phyloP scores from a whole-genome alignment of 2,888 invertebrate species.

The Gortyna flavago region DNA sequence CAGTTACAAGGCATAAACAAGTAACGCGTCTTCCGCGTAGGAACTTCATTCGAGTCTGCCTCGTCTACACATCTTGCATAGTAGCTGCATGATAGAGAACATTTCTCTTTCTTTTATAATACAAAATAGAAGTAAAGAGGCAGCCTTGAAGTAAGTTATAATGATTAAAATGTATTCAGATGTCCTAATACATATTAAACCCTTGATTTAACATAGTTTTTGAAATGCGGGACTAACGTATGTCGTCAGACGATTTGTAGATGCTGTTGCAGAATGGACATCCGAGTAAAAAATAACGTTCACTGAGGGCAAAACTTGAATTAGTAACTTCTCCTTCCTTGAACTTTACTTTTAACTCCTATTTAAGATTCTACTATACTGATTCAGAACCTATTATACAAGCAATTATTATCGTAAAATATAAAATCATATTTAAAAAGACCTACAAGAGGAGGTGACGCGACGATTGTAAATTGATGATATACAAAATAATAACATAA shows the following conservation, averaged over 20 bases:
- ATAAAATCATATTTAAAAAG: constrained; percentile 1
- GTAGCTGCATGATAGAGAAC: neutral
- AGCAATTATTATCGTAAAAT: neutral
- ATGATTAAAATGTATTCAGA: neutral
- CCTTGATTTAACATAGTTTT: constrained; percentile 5
- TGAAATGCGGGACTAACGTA: neutral
- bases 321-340: neutral
- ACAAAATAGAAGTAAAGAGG: constrained; percentile 1
- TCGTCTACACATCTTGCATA: neutral
- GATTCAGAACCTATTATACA: neutral
- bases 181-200: constrained; percentile 1
- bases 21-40: neutral
- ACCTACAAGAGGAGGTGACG: neutral
- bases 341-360: neutral
- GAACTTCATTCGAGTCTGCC: constrained; percentile 6
- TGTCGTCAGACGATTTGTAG: neutral
- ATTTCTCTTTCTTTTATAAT: neutral
- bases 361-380: neutral
- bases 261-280: neutral
- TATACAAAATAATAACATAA: constrained; percentile 14
- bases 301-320: neutral
- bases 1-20: constrained; percentile 10
- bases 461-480: constrained; percentile 14
- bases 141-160: constrained; percentile 4
- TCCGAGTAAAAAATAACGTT: neutral